A percentile compares a stretch with the other conserved stretches of the same genome.
phyloP scores from a whole-genome alignment of 2,113 vertebrate species.

The Cephalopterus ornatus region DNA sequence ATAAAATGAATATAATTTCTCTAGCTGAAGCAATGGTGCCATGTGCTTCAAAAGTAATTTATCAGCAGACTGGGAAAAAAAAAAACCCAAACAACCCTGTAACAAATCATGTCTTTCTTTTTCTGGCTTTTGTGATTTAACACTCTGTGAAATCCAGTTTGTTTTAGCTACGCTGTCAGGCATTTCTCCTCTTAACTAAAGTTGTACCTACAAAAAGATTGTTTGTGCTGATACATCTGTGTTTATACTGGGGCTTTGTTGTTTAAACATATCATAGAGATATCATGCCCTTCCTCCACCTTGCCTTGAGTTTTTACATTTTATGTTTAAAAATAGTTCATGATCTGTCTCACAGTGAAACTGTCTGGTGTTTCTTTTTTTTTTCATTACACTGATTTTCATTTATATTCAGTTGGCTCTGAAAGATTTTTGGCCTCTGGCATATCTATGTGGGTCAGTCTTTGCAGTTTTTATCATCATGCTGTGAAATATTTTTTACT shows the following conservation, averaged over 20 bases:
- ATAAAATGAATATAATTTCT: background rate
- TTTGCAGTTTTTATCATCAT: background rate
- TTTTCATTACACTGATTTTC: background rate
- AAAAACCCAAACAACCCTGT: background rate
- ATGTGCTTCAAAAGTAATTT: background rate
- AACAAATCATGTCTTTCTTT: background rate
- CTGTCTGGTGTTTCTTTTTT: background rate
- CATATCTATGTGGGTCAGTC: background rate
- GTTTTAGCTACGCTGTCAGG: background rate
- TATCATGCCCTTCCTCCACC: background rate
- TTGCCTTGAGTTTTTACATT: background rate
- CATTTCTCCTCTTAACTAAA: background rate
- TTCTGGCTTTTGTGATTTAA: background rate
- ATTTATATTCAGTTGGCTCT: background rate
- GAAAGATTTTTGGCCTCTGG: constrained; percentile 21
- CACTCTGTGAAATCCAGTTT: background rate
- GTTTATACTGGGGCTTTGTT: background rate
- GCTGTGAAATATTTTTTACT: background rate
- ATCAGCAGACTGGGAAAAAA: background rate
- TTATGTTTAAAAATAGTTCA: constrained; percentile 10
- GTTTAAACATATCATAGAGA: background rate
- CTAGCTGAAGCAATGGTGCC: background rate
- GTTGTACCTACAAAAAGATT: background rate
- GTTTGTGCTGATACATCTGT: background rate
- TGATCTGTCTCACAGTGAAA: background rate